These are phyloP conservation scores for Elegia similella DNA, from an alignment of 2,888 invertebrate genomes.

Conservation along the genomic window DNA sequence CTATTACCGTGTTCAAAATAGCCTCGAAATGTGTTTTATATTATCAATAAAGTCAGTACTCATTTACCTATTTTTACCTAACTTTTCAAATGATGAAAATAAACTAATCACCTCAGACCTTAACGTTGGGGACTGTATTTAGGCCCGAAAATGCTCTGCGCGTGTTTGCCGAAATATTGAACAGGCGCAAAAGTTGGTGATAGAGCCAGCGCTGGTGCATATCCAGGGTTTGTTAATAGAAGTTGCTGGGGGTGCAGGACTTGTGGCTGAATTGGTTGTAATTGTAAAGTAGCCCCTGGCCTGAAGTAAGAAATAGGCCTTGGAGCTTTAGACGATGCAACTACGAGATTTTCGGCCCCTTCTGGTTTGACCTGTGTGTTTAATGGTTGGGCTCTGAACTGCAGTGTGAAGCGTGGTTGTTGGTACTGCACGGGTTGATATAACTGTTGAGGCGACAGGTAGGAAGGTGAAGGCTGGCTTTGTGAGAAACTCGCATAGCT, in stretches of 20 bases:
- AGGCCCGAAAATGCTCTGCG: conserved; percentile 48
- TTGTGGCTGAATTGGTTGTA: conserved; percentile 26
- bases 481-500: conserved; percentile 63
- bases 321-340: conserved; percentile 21
- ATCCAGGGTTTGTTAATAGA: conserved; percentile 25
- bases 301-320: conserved; percentile 27
- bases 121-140: conserved; percentile 31
- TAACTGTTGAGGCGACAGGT: conserved; percentile 10
- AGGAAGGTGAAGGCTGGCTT: conserved; percentile 35
- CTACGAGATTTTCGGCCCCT: conserved; percentile 12
- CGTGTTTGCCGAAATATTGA: conserved; percentile 64
- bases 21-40: too few relatives aligned
- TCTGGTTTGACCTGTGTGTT: conserved; percentile 20
- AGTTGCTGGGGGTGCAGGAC: conserved; percentile 29
- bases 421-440: conserved; percentile 21
- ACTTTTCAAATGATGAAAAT: neutral
- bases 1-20: too few relatives aligned
- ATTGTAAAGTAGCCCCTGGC: conserved; percentile 23
- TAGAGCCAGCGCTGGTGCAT: conserved; percentile 29
- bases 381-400: conserved; percentile 25
- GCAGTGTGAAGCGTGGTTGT: conserved; percentile 22
- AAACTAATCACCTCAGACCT: neutral
- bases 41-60: too few relatives aligned
- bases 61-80: too few relatives aligned
- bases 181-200: conserved; percentile 51